These are phyloP conservation scores for Podarcis siculus DNA, from an alignment of 2,797 vertebrate species.

Conservation along the genomic window DNA sequence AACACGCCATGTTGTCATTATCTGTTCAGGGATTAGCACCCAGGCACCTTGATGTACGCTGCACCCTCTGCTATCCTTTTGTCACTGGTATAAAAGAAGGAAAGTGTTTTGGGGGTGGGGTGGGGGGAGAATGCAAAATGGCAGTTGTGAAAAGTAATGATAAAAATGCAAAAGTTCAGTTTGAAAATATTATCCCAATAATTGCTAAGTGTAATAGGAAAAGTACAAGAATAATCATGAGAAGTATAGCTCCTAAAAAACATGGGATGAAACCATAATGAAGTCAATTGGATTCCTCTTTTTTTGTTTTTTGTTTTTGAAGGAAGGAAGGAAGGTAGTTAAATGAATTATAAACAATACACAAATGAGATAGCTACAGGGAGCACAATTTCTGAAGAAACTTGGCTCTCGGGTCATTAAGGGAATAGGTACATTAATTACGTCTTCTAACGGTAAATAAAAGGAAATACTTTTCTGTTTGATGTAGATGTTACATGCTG, in stretches of 20 bases:
- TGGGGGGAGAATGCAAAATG: not conserved
- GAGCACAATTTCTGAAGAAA: not conserved
- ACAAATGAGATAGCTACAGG: not conserved
- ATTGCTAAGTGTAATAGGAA: not conserved
- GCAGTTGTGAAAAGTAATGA: not conserved
- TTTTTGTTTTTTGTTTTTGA: not conserved
- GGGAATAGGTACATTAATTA: not conserved
- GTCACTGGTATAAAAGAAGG: not conserved
- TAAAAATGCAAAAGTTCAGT: not conserved
- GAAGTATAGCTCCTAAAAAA: not conserved
- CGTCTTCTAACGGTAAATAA: not conserved
- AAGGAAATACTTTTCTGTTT: not conserved
- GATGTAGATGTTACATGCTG: not conserved
- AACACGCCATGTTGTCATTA: not conserved
- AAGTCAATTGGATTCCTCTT: not conserved
- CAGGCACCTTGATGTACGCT: not conserved
- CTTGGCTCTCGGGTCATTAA: not conserved
- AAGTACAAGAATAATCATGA: not conserved
- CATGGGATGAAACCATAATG: not conserved
- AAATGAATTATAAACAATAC: slow-evolving; percentile 4
- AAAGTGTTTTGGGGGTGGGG: not conserved
- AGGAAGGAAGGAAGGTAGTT: not conserved
- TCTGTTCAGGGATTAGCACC: no score
- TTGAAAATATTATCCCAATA: not conserved
- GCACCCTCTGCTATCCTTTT: not conserved